Percentiles rank a stretch among this genome's conserved stretches.
phyloP scores from a whole-genome alignment of 2,888 invertebrate species.

The Nysson spinosus region DNA sequence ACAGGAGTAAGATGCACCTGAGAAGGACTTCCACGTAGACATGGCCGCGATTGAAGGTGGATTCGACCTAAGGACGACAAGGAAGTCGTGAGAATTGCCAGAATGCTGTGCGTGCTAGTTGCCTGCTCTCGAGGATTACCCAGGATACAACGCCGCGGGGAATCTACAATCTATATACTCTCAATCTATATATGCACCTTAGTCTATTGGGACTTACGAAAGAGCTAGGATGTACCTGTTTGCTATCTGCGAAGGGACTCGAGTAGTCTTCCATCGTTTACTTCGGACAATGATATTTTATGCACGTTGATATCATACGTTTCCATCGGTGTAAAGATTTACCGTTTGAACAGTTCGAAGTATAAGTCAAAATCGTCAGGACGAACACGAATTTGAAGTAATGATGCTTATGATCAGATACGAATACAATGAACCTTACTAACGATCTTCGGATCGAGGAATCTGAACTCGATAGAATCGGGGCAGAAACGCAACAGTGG shows the following conservation, averaged over 20 bases:
- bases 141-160: conserved; percentile 50
- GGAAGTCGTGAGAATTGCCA: conserved; percentile 64
- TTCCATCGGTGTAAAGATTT: neutral
- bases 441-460: too few species aligned
- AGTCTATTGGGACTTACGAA: conserved; percentile 5
- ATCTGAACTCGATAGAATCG: too few species aligned
- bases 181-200: neutral
- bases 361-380: too few species aligned
- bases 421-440: too few species aligned
- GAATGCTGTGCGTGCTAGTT: conserved; percentile 65
- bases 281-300: neutral
- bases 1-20: conserved; percentile 32
- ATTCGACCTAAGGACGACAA: conserved; percentile 23
- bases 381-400: too few species aligned
- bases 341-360: neutral
- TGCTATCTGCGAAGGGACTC: conserved; percentile 27
- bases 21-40: conserved; percentile 26
- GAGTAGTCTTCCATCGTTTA: conserved; percentile 17
- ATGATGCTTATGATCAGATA: too few species aligned
- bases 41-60: conserved; percentile 13
- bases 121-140: conserved; percentile 63
- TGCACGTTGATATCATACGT: neutral
- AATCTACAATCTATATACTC: conserved; percentile 52
- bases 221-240: conserved; percentile 37
- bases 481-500: too few species aligned